phyloP scores from a whole-genome alignment of 2,888 invertebrate species.

The Imbricaverruca yamaguchii region DNA sequence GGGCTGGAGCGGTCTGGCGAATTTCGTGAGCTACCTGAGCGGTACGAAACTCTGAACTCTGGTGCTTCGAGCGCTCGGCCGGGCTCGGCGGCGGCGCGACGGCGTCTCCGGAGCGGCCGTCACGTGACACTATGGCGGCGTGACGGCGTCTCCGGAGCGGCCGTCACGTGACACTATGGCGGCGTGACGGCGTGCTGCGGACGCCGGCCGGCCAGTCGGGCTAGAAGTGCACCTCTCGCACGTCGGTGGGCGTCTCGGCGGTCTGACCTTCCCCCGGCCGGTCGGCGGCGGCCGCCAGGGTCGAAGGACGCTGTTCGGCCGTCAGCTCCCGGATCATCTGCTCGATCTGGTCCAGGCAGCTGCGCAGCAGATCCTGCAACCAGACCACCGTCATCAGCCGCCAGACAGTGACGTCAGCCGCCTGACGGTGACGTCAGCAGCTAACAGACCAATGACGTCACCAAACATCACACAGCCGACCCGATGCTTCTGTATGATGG shows the following conservation, averaged over 20 bases:
- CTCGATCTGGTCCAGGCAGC: conserved; percentile 71
- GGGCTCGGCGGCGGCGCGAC: not conserved
- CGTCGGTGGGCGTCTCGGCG: conserved; percentile 76
- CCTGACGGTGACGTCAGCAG: not conserved
- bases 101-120: not conserved
- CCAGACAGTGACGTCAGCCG: not conserved
- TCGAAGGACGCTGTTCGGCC: conserved; percentile 40
- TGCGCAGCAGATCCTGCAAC: conserved; percentile 67
- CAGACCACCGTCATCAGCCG: no score
- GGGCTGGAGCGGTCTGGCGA: not conserved
- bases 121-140: not conserved
- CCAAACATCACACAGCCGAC: no score
- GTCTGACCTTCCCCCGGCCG: conserved; percentile 55
- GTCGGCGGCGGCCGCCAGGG: conserved; percentile 34
- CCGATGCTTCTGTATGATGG: no score
- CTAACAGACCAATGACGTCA: not conserved
- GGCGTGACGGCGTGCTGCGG: not conserved
- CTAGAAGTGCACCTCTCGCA: conserved; percentile 71
- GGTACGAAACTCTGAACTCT: not conserved
- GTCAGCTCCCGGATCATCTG: conserved; percentile 60
- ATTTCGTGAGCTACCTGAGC: not conserved
- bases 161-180: not conserved
- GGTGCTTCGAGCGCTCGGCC: no score
- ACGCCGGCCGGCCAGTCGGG: not conserved
- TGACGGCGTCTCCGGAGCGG: not conserved